These are phyloP conservation scores for Hirtodrosophila histrioides DNA, from an alignment of 2,888 invertebrate species.

Conservation along the genomic window DNA sequence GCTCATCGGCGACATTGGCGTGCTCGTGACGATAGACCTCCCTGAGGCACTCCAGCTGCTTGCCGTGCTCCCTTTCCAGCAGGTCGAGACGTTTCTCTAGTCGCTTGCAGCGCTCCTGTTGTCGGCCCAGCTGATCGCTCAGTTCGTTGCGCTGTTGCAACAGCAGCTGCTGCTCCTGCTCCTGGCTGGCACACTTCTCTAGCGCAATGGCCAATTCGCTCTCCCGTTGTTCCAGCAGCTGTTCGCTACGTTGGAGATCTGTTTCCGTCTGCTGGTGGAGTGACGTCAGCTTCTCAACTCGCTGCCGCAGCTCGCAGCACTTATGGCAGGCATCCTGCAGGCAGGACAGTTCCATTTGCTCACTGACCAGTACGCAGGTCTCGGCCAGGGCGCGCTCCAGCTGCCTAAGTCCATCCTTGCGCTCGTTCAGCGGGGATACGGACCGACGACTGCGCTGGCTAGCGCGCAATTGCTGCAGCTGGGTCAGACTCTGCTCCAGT, in stretches of 20 bases:
- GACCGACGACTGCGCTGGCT: conserved; percentile 87
- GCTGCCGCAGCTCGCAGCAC: conserved; percentile 86
- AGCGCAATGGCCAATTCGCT: conserved; percentile 79
- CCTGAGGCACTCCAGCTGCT: conserved; percentile 91
- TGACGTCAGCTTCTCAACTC: conserved; percentile 85
- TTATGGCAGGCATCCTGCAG: conserved; percentile 86
- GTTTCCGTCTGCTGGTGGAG: conserved; percentile 82
- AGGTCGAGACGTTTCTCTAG: conserved; percentile 90
- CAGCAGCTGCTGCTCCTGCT: conserved; percentile 82
- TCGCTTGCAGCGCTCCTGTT: conserved; percentile 89
- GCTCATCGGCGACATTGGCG: conserved; percentile 86
- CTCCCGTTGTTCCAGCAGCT: conserved; percentile 82
- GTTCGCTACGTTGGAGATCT: conserved; percentile 80
- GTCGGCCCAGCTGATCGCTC: conserved; percentile 87
- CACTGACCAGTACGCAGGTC: conserved; percentile 86
- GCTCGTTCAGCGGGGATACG: conserved; percentile 88
- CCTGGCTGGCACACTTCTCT: conserved; percentile 82
- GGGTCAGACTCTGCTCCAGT: conserved; percentile 88
- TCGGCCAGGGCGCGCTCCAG: conserved; percentile 88
- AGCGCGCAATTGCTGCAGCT: conserved; percentile 87
- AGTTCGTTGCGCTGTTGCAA: conserved; percentile 82
- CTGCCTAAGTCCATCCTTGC: conserved; percentile 87
- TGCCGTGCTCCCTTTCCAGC: conserved; percentile 92
- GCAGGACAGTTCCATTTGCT: conserved; percentile 81
- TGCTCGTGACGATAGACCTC: conserved; percentile 88